A percentile compares a stretch with the other conserved stretches of the same genome.
These are phyloP conservation scores for Platorchestia sp. DNA, from an alignment of 1,140 invertebrate genomes.

Conservation along the genomic window DNA sequence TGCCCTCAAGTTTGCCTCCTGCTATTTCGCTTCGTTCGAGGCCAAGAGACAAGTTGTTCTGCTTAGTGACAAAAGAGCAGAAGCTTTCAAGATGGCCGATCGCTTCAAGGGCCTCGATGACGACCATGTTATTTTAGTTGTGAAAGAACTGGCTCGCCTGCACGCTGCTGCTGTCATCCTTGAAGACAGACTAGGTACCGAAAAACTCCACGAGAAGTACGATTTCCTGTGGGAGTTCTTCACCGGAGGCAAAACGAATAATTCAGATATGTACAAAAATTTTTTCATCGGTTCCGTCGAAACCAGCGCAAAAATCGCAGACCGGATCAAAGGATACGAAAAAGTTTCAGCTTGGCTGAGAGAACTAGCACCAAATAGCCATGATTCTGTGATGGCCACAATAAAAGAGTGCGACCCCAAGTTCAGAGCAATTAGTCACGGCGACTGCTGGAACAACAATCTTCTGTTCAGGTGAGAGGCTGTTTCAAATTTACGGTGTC, in stretches of 20 bases:
- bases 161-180: constrained; percentile 16
- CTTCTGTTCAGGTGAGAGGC: neutral
- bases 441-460: constrained; percentile 48
- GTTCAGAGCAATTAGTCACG: neutral
- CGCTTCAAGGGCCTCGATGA: neutral
- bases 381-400: neutral
- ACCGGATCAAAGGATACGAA: neutral
- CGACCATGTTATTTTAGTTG: constrained; percentile 26
- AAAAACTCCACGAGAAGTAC: constrained; percentile 3
- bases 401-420: neutral
- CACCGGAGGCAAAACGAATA: neutral
- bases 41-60: neutral
- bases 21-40: neutral
- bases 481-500: neutral
- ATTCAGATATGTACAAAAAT: neutral
- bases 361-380: neutral
- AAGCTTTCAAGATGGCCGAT: constrained; percentile 54
- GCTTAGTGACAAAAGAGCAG: neutral
- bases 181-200: neutral
- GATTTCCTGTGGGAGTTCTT: neutral
- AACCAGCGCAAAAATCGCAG: neutral
- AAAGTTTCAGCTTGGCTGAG: neutral
- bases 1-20: neutral
- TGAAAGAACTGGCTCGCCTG: constrained; percentile 56
- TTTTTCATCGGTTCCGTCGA: neutral